Percentiles rank a stretch among this genome's conserved stretches.
Evolutionary conservation across 2,888 invertebrate species (phyloP).

Genomic region (Pristionchus arcanus): DNA sequence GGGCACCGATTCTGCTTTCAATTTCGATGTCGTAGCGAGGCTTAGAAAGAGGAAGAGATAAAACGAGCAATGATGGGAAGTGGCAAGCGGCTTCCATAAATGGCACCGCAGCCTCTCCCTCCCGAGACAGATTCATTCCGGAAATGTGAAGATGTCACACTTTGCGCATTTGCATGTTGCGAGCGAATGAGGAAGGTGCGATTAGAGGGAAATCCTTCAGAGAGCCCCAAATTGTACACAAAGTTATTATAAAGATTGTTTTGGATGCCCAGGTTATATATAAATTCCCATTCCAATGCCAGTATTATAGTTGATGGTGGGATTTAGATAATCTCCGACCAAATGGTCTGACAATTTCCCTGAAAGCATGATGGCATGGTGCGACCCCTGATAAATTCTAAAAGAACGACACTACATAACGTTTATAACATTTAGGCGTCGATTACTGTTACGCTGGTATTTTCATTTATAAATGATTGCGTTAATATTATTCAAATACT

Average conservation of each 20-base stretch:
- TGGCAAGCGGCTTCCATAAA: conserved; percentile 4
- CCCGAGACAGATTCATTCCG: not conserved
- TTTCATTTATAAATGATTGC: too few relatives aligned
- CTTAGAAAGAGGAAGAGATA: not conserved
- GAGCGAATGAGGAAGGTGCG: not conserved
- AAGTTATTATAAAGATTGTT: not conserved
- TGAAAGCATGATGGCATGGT: too few relatives aligned
- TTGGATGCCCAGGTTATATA: not conserved
- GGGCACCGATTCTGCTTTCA: not conserved
- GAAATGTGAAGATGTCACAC: conserved; percentile 13
- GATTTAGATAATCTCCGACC: too few relatives aligned
- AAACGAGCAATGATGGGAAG: not conserved
- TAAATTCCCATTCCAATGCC: too few relatives aligned
- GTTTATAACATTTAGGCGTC: too few relatives aligned
- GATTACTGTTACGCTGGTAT: too few relatives aligned
- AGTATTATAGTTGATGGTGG: too few relatives aligned
- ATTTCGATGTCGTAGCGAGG: not conserved
- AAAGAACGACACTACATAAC: too few relatives aligned
- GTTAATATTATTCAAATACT: too few relatives aligned
- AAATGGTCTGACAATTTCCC: too few relatives aligned
- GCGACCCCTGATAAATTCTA: too few relatives aligned
- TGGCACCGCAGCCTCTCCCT: not conserved
- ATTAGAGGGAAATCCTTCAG: not conserved
- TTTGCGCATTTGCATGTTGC: conserved; percentile 38
- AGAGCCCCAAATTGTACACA: not conserved